These are phyloP conservation scores for Tenebrio molitor DNA, from an alignment of 1,140 invertebrate species.

Conservation along the genomic window DNA sequence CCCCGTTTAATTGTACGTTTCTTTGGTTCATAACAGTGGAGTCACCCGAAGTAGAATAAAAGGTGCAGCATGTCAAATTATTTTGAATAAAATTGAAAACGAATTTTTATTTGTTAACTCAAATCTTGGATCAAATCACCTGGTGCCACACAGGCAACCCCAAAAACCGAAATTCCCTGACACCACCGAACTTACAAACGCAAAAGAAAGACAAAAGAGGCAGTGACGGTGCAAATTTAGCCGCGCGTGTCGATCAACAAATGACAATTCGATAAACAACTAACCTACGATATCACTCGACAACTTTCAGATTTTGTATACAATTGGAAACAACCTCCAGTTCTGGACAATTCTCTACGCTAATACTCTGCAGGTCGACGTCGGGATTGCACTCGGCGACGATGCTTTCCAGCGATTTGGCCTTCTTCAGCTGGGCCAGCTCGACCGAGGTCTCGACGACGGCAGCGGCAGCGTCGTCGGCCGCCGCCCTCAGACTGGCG, in stretches of 20 bases:
- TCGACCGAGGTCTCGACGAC: slow-evolving; percentile 56
- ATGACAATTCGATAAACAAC: too few relatives aligned
- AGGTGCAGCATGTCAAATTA: too few relatives aligned
- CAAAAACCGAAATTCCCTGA: too few relatives aligned
- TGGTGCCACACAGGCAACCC: too few relatives aligned
- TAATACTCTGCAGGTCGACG: slow-evolving; percentile 49
- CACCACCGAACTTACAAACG: not conserved
- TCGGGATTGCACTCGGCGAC: slow-evolving; percentile 52
- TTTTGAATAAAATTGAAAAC: too few relatives aligned
- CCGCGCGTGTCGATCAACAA: too few relatives aligned
- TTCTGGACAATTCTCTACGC: slow-evolving; percentile 54
- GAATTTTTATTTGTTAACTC: too few relatives aligned
- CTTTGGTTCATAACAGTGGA: slow-evolving; percentile 1
- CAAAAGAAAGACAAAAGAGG: slow-evolving; percentile 9
- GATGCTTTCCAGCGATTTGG: slow-evolving; percentile 63
- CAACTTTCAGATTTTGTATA: slow-evolving; percentile 63
- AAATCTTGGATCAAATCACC: too few relatives aligned
- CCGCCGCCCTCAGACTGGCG: slow-evolving; percentile 53
- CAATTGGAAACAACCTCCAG: slow-evolving; percentile 61
- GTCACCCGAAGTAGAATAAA: too few relatives aligned
- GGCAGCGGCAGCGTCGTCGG: slow-evolving; percentile 60
- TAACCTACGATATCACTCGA: slow-evolving; percentile 47
- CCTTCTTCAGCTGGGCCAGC: slow-evolving; percentile 60
- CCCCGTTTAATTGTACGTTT: slow-evolving; percentile 4
- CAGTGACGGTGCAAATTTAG: slow-evolving; percentile 7